Evolutionary conservation across 2,888 invertebrate species (phyloP).

Genomic region (Cloeon dipterum): DNA sequence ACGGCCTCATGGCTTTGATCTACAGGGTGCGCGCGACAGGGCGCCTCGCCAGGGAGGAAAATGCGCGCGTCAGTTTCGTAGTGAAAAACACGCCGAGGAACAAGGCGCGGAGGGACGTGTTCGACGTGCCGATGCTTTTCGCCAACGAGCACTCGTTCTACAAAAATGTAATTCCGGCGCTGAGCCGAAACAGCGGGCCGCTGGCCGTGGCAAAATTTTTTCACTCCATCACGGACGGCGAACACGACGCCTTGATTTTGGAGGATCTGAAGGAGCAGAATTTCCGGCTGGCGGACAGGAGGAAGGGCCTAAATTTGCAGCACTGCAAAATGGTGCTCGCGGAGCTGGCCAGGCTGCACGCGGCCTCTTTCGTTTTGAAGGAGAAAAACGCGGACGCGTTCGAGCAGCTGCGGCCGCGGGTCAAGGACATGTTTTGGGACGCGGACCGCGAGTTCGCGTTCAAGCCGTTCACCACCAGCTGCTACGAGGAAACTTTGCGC

Average conservation of each 20-base stretch:
- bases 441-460: background rate
- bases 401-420: background rate
- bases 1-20: conserved; percentile 5
- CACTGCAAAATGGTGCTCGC: conserved; percentile 8
- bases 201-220: background rate
- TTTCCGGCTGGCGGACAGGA: conserved; percentile 9
- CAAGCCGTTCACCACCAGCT: background rate
- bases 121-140: background rate
- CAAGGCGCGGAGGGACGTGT: conserved; percentile 1
- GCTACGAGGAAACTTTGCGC: background rate
- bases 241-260: conserved; percentile 6
- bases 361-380: conserved; percentile 5
- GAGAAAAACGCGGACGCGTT: conserved; percentile 4
- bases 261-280: conserved; percentile 9
- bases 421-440: background rate
- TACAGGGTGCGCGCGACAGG: conserved; percentile 1
- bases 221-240: background rate
- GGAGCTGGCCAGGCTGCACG: conserved; percentile 9
- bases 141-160: conserved; percentile 6
- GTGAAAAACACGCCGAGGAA: conserved; percentile 3
- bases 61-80: background rate
- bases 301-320: conserved; percentile 7
- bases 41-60: background rate
- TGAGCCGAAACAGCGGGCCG: background rate
- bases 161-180: conserved; percentile 1